Evolutionary conservation across 1,140 invertebrate species (phyloP).

Genomic region (Macrocentrus cingulum): DNA sequence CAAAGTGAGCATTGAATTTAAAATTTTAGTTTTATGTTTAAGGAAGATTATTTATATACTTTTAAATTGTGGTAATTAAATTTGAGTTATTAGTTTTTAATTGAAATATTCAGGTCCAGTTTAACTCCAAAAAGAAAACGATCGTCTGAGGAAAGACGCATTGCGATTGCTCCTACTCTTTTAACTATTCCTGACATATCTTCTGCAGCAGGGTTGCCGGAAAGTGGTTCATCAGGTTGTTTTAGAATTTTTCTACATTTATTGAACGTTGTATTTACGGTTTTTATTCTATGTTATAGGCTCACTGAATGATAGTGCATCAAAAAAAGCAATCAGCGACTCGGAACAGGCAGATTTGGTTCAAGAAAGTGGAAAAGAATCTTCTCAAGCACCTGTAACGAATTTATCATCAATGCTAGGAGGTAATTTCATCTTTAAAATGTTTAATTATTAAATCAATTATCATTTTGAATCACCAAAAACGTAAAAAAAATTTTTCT

Average conservation of each 20-base stretch:
- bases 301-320: conserved; percentile 62
- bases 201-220: conserved; percentile 58
- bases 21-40: too few species aligned
- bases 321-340: conserved; percentile 21
- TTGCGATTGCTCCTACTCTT: conserved; percentile 46
- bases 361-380: conserved; percentile 20
- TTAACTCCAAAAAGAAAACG: conserved; percentile 53
- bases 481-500: not conserved
- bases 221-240: conserved; percentile 66
- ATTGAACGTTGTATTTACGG: conserved; percentile 39
- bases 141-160: conserved; percentile 54
- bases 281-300: conserved; percentile 66
- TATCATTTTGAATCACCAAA: not conserved
- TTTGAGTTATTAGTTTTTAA: conserved; percentile 13
- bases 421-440: conserved; percentile 41
- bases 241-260: conserved; percentile 11
- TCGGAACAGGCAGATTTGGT: not conserved
- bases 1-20: conserved; percentile 36
- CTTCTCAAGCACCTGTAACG: conserved; percentile 31
- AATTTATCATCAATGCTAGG: conserved; percentile 50
- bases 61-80: not conserved
- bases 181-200: conserved; percentile 52
- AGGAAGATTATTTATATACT: too few species aligned
- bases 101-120: not conserved
- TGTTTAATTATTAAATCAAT: too few species aligned